Evolutionary conservation across 2,797 vertebrate genomes (phyloP).

Genomic region (Onychomys torridus): DNA sequence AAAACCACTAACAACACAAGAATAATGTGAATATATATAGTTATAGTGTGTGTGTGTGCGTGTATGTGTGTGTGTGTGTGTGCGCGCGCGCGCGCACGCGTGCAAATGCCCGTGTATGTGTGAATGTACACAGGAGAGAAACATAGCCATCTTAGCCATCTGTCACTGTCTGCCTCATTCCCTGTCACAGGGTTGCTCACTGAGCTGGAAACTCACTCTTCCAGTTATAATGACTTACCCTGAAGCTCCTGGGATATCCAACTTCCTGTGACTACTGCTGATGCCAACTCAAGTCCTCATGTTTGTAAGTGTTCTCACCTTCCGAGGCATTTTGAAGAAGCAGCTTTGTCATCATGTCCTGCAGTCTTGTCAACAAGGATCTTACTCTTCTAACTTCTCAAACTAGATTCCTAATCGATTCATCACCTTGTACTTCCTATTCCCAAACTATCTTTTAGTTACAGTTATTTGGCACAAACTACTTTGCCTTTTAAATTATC

Average conservation of each 20-base stretch:
- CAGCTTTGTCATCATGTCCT: neutral
- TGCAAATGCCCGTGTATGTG: neutral
- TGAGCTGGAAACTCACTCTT: neutral
- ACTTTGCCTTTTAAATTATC: neutral
- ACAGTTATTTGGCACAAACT: neutral
- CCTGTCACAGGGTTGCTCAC: neutral
- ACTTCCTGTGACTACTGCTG: neutral
- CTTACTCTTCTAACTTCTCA: constrained; percentile 33
- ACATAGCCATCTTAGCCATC: neutral
- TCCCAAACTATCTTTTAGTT: neutral
- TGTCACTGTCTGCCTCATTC: neutral
- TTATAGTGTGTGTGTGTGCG: too few species aligned
- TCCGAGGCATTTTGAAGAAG: neutral
- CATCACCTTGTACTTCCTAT: neutral
- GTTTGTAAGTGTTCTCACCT: too few species aligned
- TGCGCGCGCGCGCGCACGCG: too few species aligned
- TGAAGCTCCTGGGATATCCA: neutral
- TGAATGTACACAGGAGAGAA: neutral
- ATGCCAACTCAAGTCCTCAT: neutral
- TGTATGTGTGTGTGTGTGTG: too few species aligned
- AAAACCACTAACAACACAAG: neutral
- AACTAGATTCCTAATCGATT: constrained; percentile 50
- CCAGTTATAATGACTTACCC: neutral
- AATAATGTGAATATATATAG: neutral
- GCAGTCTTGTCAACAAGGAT: neutral